These are phyloP conservation scores for Hassar affinis DNA, from an alignment of 2,113 vertebrate species.

Conservation along the genomic window DNA sequence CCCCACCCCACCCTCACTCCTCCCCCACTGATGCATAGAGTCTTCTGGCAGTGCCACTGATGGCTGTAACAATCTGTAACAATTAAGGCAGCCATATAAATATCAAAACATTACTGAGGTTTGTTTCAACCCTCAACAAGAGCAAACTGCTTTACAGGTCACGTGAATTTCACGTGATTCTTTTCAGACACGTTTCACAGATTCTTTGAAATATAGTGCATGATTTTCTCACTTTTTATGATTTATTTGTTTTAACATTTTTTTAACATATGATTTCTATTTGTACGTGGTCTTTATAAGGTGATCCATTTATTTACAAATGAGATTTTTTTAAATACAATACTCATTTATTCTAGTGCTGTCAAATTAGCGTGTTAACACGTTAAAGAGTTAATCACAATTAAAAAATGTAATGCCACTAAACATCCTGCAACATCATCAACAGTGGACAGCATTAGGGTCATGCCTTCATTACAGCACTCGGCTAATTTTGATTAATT, in stretches of 20 bases:
- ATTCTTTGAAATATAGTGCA: not conserved
- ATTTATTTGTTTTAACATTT: not conserved
- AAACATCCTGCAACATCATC: too few relatives aligned
- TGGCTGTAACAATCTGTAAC: not conserved
- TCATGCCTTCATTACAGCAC: too few relatives aligned
- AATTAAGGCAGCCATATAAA: not conserved
- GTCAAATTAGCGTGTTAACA: too few relatives aligned
- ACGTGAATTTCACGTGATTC: not conserved
- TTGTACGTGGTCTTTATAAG: not conserved
- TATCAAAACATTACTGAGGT: constrained; percentile 12
- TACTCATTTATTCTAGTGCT: too few relatives aligned
- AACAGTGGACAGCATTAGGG: too few relatives aligned
- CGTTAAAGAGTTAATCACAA: too few relatives aligned
- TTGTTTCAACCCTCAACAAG: not conserved
- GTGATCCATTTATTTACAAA: not conserved
- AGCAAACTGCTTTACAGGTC: not conserved
- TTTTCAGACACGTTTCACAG: not conserved
- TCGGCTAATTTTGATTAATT: too few relatives aligned
- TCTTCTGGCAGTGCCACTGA: not conserved
- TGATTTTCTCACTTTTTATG: too few relatives aligned
- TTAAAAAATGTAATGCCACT: too few relatives aligned
- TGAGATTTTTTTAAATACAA: too few relatives aligned
- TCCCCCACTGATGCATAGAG: too few relatives aligned
- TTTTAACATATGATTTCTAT: not conserved
- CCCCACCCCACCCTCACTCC: too few relatives aligned